Conservation (phyloP, 2,113 vertebrate genomes). For the Elephantulus edwardii region DNA sequence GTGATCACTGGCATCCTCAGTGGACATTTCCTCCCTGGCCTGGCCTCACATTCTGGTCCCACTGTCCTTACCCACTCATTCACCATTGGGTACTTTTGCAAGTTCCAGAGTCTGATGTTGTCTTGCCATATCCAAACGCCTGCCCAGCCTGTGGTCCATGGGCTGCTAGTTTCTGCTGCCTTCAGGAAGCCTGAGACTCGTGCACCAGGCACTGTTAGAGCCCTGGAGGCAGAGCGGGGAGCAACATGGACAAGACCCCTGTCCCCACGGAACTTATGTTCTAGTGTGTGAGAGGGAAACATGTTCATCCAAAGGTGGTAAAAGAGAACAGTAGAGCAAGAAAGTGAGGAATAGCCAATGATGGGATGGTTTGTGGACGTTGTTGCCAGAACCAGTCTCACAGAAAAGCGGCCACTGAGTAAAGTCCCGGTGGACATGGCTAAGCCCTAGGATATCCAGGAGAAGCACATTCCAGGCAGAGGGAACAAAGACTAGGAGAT, state of each 20-base stretch:
- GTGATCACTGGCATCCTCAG: neutral
- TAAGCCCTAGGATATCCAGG: accelerated
- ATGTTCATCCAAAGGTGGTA: neutral
- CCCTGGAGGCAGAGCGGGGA: neutral
- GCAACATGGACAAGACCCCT: neutral
- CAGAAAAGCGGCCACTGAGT: neutral
- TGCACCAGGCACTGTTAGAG: neutral
- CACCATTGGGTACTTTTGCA: neutral
- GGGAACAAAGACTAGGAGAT: neutral
- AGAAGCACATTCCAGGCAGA: neutral
- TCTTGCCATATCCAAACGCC: neutral
- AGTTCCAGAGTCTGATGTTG: neutral
- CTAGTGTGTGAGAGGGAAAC: neutral
- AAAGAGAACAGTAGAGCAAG: neutral
- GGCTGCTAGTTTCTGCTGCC: neutral
- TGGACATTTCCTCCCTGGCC: neutral
- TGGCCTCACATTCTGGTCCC: neutral
- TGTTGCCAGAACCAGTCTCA: neutral
- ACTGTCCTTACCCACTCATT: neutral
- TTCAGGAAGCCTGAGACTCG: neutral
- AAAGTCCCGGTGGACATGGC: neutral
- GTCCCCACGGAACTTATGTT: neutral
- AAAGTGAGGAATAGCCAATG: accelerated
- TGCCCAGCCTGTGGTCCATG: neutral
- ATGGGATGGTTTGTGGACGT: neutral